These are phyloP conservation scores for Tauraco erythrolophus DNA, from an alignment of 2,113 vertebrate genomes.

Conservation along the genomic window DNA sequence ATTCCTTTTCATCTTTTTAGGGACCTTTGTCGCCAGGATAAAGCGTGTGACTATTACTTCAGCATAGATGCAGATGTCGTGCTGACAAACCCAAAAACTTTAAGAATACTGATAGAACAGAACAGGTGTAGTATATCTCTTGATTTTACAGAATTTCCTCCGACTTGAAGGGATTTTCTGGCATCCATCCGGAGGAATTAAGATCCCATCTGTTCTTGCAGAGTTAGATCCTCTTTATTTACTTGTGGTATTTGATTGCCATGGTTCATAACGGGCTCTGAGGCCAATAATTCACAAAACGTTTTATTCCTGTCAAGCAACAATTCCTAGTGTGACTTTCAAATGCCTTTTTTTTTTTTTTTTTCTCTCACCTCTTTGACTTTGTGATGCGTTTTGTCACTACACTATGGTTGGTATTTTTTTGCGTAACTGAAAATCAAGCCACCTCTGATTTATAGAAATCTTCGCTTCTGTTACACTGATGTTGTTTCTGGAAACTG, in stretches of 20 bases:
- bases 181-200: neutral
- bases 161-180: neutral
- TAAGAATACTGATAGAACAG: slow-evolving; percentile 94
- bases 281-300: neutral
- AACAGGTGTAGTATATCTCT: slow-evolving; percentile 86
- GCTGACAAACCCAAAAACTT: slow-evolving; percentile 89
- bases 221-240: neutral
- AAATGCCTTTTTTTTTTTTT: neutral
- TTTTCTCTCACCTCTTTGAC: neutral
- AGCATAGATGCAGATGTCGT: slow-evolving; percentile 94
- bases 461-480: neutral
- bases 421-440: neutral
- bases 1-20: slow-evolving; percentile 70
- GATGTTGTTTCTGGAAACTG: neutral
- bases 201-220: neutral
- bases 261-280: accelerated
- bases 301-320: neutral
- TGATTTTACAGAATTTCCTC: neutral
- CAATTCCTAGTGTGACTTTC: neutral
- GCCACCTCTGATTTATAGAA: neutral
- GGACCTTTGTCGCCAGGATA: slow-evolving; percentile 91
- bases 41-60: slow-evolving; percentile 90
- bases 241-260: neutral
- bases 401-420: neutral
- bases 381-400: neutral